phyloP scores from a whole-genome alignment of 1,140 invertebrate genomes.

The Caenorhabditis tropicalis region DNA sequence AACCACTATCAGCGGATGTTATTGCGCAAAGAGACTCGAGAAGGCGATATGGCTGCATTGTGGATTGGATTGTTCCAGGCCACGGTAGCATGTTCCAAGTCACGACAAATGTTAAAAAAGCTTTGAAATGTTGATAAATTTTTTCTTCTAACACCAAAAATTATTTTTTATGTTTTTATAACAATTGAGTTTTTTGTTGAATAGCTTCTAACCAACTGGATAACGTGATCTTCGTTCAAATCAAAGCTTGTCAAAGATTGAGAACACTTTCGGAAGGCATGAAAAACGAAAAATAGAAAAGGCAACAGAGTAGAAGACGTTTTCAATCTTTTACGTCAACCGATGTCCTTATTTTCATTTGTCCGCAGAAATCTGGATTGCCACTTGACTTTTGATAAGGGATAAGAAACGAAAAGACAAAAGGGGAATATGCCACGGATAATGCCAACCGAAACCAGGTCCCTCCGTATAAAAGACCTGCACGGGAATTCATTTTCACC shows the following conservation, averaged over 20 bases:
- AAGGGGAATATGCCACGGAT: slow-evolving; percentile 20
- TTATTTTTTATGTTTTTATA: neutral
- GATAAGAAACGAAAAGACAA: neutral
- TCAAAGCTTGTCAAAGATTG: no score
- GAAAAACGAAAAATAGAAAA: neutral
- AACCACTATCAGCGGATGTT: slow-evolving; percentile 56
- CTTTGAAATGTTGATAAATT: slow-evolving; percentile 32
- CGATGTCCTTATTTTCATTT: slow-evolving; percentile 22
- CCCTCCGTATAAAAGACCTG: slow-evolving; percentile 9
- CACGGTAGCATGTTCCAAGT: slow-evolving; percentile 49
- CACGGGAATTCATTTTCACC: neutral
- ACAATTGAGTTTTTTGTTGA: neutral
- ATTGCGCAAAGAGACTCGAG: slow-evolving; percentile 30
- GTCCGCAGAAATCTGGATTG: slow-evolving; percentile 13
- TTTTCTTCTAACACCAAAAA: neutral
- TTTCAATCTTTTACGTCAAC: neutral
- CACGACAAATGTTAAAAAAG: neutral
- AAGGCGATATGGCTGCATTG: slow-evolving; percentile 33
- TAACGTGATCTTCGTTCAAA: no score
- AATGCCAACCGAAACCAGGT: slow-evolving; percentile 10
- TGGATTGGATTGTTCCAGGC: slow-evolving; percentile 49
- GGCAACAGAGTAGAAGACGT: neutral
- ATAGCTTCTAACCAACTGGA: no score
- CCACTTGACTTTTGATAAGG: slow-evolving; percentile 17
- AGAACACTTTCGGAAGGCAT: neutral